Base-by-base conservation (phyloP, 1,140 invertebrate species). In the Anthonomus grandis region DNA sequence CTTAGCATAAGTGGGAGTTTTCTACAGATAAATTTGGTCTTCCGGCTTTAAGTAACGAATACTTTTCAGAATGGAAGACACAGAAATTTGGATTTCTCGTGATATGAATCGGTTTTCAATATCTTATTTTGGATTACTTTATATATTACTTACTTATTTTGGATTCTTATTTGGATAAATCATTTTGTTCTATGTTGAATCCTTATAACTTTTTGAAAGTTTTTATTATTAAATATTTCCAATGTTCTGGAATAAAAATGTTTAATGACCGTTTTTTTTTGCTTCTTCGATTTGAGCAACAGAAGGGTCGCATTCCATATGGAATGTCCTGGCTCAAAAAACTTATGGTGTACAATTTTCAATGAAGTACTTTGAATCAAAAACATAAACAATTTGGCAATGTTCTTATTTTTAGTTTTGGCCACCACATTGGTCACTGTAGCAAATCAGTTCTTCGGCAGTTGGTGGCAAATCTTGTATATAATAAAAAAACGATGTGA, bases 11-110 rank as follows among this genome's bases (percentile, higher is more conserved):
- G 41, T 44, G 18, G 18, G 23, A 44, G 23, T 15, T 31, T 31
- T 31, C 27, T 48, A 48, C 5, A 31, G 31, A 48, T 48, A 38
- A 38, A 48, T 48, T 48, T 48, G 19, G 46, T 48, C 19, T 48
- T 27, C 46, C 46, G 13, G 24, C 46, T 13, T 38, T 48, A 48
- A 48, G 23, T 48, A 15, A 48, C 10, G 46, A 48, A 48, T 25
- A 36, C 46, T 12, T 48, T 27, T 46, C 44, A 2, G 44, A 46
- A 46, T 17, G 13, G 1, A 46, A 23, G n/a, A 12, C 18, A 21
- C 6, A 15, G 24, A 46, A 23, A 41, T 41, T 41, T 41, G 18
- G n/a, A 41, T 41, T 6, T 23, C 19, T 46, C 2, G 44, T 46
- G 18, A 15, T 46, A 46, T 46, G 44, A 22, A 46, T 22, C 23